Evolutionary conservation across 2,888 invertebrate genomes (phyloP).

Genomic region (Chloromyia formosa): DNA sequence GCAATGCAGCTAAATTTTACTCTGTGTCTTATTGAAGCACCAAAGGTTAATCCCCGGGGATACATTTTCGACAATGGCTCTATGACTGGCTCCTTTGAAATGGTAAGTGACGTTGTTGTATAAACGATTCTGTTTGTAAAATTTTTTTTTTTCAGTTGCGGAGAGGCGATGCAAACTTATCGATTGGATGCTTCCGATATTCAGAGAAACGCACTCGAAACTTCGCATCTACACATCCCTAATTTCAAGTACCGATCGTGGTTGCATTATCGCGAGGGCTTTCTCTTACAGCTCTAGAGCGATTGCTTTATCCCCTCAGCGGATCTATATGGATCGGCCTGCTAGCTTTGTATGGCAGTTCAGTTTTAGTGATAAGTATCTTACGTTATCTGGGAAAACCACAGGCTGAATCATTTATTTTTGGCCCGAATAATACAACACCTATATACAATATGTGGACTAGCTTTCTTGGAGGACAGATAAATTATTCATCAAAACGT

Average conservation of each 20-base stretch:
- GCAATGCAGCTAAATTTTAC: constrained; percentile 54
- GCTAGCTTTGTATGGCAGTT: neutral
- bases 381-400: neutral
- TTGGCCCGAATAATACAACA: constrained; percentile 49
- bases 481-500: constrained; percentile 51
- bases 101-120: constrained; percentile 50
- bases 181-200: constrained; percentile 55
- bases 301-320: constrained; percentile 54
- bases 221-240: constrained; percentile 51
- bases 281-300: constrained; percentile 52
- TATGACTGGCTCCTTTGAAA: constrained; percentile 54
- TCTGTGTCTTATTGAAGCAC: constrained; percentile 52
- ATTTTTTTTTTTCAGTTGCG: constrained; percentile 52
- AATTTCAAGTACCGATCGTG: constrained; percentile 52
- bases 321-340: constrained; percentile 52
- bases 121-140: neutral
- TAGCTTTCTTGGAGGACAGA: constrained; percentile 53
- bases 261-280: constrained; percentile 51
- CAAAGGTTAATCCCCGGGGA: constrained; percentile 50
- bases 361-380: neutral
- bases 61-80: constrained; percentile 45
- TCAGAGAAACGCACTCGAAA: constrained; percentile 44
- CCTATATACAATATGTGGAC: constrained; percentile 53
- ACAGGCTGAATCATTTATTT: constrained; percentile 44
- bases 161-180: constrained; percentile 52